Percentiles rank a stretch among this genome's conserved stretches.
Evolutionary conservation across 2,113 vertebrate species (phyloP).

Genomic region (Channa maculata): DNA sequence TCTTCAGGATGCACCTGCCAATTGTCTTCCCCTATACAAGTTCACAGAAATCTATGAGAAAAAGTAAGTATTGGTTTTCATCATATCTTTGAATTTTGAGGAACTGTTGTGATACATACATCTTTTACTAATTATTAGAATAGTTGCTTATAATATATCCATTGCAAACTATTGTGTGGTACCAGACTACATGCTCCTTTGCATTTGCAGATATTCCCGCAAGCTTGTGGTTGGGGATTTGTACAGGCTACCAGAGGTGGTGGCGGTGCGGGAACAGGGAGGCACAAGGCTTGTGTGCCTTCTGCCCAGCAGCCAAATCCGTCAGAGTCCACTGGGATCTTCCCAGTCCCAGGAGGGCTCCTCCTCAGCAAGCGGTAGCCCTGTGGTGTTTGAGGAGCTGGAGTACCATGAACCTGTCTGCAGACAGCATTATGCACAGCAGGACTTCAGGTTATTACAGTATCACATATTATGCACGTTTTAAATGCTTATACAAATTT

Average conservation of each 20-base stretch:
- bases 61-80: slow-evolving; percentile 84
- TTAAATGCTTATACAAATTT: no score
- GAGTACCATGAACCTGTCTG: slow-evolving; percentile 97
- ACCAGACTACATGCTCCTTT: background rate
- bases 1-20: slow-evolving; percentile 95
- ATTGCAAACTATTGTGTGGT: background rate
- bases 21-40: slow-evolving; percentile 94
- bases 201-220: slow-evolving; percentile 86
- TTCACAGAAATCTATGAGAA: slow-evolving; percentile 97
- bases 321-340: slow-evolving; percentile 93
- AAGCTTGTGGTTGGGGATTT: slow-evolving; percentile 90
- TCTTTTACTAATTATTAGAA: background rate
- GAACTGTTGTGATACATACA: background rate
- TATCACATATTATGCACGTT: background rate
- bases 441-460: slow-evolving; percentile 87
- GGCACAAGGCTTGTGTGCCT: slow-evolving; percentile 91
- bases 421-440: slow-evolving; percentile 88
- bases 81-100: background rate
- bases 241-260: slow-evolving; percentile 89
- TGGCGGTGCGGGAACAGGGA: slow-evolving; percentile 92
- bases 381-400: slow-evolving; percentile 95
- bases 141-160: background rate
- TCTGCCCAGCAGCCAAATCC: slow-evolving; percentile 89
- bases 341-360: slow-evolving; percentile 93
- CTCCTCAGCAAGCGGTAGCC: slow-evolving; percentile 90